Percentiles rank a stretch among this genome's conserved stretches.
These are phyloP conservation scores for Sipha flava DNA, from an alignment of 1,140 invertebrate genomes.

Conservation along the genomic window DNA sequence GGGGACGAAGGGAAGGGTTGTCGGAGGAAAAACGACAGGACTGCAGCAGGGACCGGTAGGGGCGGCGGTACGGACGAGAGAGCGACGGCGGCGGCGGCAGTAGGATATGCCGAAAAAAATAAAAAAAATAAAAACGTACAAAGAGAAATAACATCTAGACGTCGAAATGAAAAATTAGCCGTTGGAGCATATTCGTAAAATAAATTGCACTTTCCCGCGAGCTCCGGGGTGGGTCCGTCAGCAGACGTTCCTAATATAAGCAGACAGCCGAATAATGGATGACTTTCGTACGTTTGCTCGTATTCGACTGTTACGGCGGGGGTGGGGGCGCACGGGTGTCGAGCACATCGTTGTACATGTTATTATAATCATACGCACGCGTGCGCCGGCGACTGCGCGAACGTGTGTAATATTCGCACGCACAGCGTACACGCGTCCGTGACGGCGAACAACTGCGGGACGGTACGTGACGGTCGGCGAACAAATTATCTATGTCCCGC, in stretches of 20 bases:
- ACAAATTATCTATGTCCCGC: too few species aligned
- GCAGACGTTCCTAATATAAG: conserved; percentile 28
- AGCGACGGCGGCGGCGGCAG: not conserved
- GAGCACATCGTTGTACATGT: too few species aligned
- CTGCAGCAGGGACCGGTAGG: not conserved
- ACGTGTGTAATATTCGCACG: too few species aligned
- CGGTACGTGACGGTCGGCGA: too few species aligned
- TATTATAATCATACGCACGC: too few species aligned
- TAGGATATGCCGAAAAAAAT: too few species aligned
- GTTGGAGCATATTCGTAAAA: conserved; percentile 22
- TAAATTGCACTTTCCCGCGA: conserved; percentile 4
- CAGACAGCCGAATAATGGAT: conserved; percentile 28
- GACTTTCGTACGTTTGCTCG: conserved; percentile 21
- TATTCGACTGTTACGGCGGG: not conserved
- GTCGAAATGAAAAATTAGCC: conserved; percentile 29
- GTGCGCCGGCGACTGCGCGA: too few species aligned
- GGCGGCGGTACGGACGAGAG: not conserved
- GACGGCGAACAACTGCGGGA: too few species aligned
- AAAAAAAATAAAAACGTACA: not conserved
- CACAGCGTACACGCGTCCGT: too few species aligned
- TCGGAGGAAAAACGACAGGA: too few species aligned
- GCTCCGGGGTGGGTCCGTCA: not conserved
- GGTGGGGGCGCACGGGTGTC: not conserved
- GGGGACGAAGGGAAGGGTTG: not conserved
- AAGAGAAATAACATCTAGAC: not conserved